These are phyloP conservation scores for Pseudococcus jackbeardsleyi DNA, from an alignment of 2,888 invertebrate genomes.

Conservation along the genomic window DNA sequence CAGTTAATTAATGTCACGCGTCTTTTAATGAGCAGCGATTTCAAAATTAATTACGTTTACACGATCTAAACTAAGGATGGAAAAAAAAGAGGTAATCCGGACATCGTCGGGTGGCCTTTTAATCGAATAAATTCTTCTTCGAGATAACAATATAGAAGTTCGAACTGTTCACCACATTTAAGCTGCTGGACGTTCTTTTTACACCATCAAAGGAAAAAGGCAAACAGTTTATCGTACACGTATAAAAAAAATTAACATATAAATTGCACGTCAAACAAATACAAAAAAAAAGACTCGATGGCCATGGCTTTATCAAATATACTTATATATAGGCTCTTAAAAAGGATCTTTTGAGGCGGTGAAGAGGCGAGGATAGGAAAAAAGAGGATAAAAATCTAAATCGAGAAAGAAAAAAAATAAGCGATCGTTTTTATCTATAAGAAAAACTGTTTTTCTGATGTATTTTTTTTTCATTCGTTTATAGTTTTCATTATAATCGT, in stretches of 20 bases:
- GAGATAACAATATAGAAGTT: not conserved
- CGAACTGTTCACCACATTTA: not conserved
- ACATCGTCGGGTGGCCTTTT: not conserved
- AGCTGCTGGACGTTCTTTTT: not conserved
- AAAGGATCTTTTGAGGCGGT: not conserved
- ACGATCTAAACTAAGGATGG: not conserved
- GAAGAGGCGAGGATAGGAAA: not conserved
- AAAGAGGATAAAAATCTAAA: slow-evolving; percentile 17
- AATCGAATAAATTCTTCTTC: not conserved
- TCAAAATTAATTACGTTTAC: not conserved
- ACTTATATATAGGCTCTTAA: not conserved
- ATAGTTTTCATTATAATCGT: slow-evolving; percentile 28
- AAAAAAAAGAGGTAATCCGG: not conserved
- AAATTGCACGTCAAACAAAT: slow-evolving; percentile 1
- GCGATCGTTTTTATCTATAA: slow-evolving; percentile 12
- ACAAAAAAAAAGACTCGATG: not conserved
- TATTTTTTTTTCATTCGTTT: not conserved
- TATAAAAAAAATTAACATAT: slow-evolving; percentile 35
- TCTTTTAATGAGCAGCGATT: not conserved
- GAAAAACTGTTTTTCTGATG: not conserved
- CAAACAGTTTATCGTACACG: not conserved
- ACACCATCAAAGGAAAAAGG: not conserved
- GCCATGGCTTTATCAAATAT: not conserved
- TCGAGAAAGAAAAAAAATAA: not conserved
- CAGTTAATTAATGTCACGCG: slow-evolving; percentile 20